These are phyloP conservation scores for Scyliorhinus canicula DNA, from an alignment of 2,797 vertebrate genomes.

Conservation along the genomic window DNA sequence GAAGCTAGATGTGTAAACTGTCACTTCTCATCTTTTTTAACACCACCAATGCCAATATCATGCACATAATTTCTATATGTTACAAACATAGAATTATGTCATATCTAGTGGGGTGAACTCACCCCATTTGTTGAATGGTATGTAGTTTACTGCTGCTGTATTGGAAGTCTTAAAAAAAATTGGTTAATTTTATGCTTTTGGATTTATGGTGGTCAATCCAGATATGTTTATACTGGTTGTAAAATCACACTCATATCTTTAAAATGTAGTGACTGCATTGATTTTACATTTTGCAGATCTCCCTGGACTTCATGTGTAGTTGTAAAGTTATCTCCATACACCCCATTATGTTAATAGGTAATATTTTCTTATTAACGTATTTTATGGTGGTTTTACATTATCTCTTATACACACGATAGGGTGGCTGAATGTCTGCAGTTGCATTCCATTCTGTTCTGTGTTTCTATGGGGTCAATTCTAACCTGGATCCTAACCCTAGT, in stretches of 20 bases:
- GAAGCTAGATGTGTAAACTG: constrained; percentile 98
- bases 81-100: constrained; percentile 60
- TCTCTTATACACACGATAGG: neutral
- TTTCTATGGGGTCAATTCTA: neutral
- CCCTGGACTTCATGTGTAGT: constrained; percentile 61
- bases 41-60: constrained; percentile 75
- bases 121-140: constrained; percentile 1
- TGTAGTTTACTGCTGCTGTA: neutral
- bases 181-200: neutral
- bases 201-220: constrained; percentile 57
- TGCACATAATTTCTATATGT: constrained; percentile 68
- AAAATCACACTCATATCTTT: constrained; percentile 77
- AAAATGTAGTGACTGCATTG: constrained; percentile 79
- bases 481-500: neutral
- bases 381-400: neutral
- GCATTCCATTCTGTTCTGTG: neutral
- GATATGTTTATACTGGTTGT: constrained; percentile 64
- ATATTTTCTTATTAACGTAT: neutral
- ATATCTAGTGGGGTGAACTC: neutral
- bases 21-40: constrained; percentile 99
- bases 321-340: constrained; percentile 39
- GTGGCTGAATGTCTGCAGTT: neutral
- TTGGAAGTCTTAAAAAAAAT: neutral
- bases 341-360: neutral
- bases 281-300: constrained; percentile 75